A percentile compares a stretch with the other conserved stretches of the same genome.
Evolutionary conservation across 2,888 invertebrate genomes (phyloP).

Genomic region (Microplitis deprimator): DNA sequence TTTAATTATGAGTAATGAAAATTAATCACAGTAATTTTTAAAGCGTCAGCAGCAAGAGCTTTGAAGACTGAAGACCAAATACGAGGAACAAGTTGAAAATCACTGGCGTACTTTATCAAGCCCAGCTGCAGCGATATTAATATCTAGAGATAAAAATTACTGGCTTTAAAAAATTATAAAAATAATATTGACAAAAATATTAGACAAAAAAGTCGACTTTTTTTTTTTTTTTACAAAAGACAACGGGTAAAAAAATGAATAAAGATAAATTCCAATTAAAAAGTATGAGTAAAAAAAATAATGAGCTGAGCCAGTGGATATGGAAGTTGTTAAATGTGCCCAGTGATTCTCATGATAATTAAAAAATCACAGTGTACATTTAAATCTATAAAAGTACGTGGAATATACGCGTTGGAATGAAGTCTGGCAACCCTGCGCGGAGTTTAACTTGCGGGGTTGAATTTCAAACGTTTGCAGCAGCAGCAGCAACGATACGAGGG

Average conservation of each 20-base stretch:
- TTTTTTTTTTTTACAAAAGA: no score
- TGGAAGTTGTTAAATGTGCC: background rate
- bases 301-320: no score
- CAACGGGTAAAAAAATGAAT: no score
- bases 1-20: no score
- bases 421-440: slow-evolving; percentile 61
- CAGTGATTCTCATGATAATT: background rate
- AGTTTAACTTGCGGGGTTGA: slow-evolving; percentile 60
- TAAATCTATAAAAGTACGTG: background rate
- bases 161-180: background rate
- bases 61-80: no score
- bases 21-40: no score
- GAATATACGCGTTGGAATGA: slow-evolving; percentile 29
- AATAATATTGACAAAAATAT: background rate
- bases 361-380: background rate
- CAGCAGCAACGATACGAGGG: slow-evolving; percentile 44
- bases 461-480: slow-evolving; percentile 67
- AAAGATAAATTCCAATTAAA: no score
- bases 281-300: no score
- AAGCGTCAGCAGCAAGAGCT: no score
- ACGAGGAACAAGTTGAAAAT: slow-evolving; percentile 5
- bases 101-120: slow-evolving; percentile 6
- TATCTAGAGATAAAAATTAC: background rate
- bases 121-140: slow-evolving; percentile 7
- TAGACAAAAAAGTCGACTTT: no score